Percentiles rank a stretch among this genome's conserved stretches.
Conservation (phyloP, 1,140 invertebrate genomes). For the Panonychus citri region DNA sequence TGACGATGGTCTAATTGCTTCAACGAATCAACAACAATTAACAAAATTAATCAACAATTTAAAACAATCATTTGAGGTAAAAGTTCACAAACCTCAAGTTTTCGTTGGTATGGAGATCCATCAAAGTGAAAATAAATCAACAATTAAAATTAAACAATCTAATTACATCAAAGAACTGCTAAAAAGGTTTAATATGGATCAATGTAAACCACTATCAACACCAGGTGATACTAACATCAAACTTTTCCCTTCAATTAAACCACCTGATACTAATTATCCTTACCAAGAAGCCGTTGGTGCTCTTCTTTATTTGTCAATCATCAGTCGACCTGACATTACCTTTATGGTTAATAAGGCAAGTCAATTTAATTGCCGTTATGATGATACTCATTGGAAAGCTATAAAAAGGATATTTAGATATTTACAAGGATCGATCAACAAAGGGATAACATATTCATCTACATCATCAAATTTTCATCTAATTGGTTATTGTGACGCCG, state of each 20-base stretch:
- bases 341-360: background rate
- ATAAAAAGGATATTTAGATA: slow-evolving; percentile 15
- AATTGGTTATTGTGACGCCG: background rate
- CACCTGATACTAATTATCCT: background rate
- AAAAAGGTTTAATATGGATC: background rate
- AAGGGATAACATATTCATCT: background rate
- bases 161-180: too few relatives aligned
- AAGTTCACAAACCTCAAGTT: background rate
- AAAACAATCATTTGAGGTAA: background rate
- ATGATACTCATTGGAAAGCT: slow-evolving; percentile 17
- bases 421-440: slow-evolving; percentile 14
- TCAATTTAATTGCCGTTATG: background rate
- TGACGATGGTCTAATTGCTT: slow-evolving; percentile 24
- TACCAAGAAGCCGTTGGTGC: slow-evolving; percentile 2
- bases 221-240: background rate
- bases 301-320: background rate
- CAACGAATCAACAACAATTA: background rate
- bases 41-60: background rate
- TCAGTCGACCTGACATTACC: slow-evolving; percentile 7
- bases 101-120: background rate
- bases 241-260: background rate
- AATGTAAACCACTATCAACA: background rate
- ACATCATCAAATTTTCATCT: background rate
- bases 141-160: too few relatives aligned
- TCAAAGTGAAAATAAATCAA: too few relatives aligned